These are phyloP conservation scores for Rhynchophorus ferrugineus DNA, from an alignment of 1,140 invertebrate genomes.

Conservation along the genomic window DNA sequence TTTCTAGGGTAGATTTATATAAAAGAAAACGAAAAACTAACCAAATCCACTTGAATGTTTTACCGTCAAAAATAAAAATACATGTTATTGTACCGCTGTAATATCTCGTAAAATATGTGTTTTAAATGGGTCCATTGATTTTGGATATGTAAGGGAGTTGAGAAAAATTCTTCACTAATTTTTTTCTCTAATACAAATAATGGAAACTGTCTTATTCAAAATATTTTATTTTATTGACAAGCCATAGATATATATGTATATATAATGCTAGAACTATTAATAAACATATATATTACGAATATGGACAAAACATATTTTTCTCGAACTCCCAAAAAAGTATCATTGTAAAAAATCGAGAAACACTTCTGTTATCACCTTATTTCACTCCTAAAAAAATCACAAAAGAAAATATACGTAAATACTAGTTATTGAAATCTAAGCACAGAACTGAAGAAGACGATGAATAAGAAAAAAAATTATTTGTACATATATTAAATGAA, in stretches of 20 bases:
- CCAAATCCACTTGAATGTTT: conserved; percentile 15
- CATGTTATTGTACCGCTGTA: conserved; percentile 11
- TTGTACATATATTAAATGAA: not conserved
- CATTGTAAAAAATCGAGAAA: no score
- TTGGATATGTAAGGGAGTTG: not conserved
- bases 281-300: no score
- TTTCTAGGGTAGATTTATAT: conserved; percentile 4
- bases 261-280: no score
- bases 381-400: no score
- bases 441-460: conserved; percentile 8
- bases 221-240: no score
- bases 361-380: no score
- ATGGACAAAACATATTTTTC: no score
- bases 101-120: conserved; percentile 15
- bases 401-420: conserved; percentile 10
- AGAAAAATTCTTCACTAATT: not conserved
- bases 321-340: no score
- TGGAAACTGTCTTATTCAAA: not conserved
- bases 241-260: no score
- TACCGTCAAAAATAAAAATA: conserved; percentile 10
- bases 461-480: not conserved
- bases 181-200: not conserved
- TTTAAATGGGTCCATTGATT: conserved; percentile 17
- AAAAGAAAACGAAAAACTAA: not conserved
- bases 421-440: conserved; percentile 8